Base-by-base conservation (phyloP, 2,113 vertebrate species). In the Peromyscus leucopus region DNA sequence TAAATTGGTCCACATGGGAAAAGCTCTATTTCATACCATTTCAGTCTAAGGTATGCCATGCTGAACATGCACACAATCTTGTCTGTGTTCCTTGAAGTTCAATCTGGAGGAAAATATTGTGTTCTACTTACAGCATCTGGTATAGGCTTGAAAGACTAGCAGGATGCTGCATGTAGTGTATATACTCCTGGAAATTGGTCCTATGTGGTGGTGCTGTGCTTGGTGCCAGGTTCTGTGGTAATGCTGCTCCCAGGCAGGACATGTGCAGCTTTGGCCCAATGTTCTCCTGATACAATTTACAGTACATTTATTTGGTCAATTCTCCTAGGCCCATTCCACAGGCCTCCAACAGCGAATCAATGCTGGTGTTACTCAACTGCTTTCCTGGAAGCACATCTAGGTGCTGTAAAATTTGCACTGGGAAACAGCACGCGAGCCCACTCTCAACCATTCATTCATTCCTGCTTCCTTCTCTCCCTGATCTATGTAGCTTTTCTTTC, bases 161-260 rank as follows among this genome's bases (percentile, higher is more conserved):
- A 36, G 10, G 72, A 28, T 42, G 57, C 6, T 17, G n/a, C 82
- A 21, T 74, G 19, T 55, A 71, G 39, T 39, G 7, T 33, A 76
- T 59, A 21, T 21, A 65, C 51, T 85, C n/a, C 61, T 86, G 46
- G 82, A 89, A 83, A 89, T 33, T 57, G 74, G 69, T 69, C 28
- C 31, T 63, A 17, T 2, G 2, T 16, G 46, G 55, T 59, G 48
- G 0, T 55, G 7, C 0, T 59, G 9, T 24, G 15, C 42, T 42
- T 2, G 67, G 55, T 84, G 96, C 65, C 42, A 84, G 63, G 48
- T 16, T 59, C 74, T 80, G 15, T 13, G 55, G 65, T 8, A 16
- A 31, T 82, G 15, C n/a, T 55, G 63, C 55, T 85, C 48, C 80
- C 86, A 78, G 76, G 90, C 86, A 78, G 76, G 90, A 21, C 51